Conservation (phyloP, 2,888 invertebrate species). For the Hemithea aestivaria region DNA sequence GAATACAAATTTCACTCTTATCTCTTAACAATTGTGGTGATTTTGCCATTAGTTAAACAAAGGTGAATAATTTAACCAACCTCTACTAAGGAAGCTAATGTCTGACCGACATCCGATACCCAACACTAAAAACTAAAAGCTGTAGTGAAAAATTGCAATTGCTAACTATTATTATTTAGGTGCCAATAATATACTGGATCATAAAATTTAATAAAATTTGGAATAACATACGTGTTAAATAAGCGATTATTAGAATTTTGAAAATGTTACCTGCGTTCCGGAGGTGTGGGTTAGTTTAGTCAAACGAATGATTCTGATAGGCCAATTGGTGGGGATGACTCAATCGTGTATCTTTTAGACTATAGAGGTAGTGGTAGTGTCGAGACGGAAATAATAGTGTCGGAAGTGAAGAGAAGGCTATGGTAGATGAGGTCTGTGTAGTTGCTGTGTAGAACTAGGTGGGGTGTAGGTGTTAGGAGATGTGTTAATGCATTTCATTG, state of each 20-base stretch:
- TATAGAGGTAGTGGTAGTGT: background rate
- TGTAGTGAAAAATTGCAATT: slow-evolving; percentile 41
- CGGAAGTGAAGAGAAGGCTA: background rate
- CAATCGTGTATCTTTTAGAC: slow-evolving; percentile 7
- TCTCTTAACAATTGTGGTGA: slow-evolving; percentile 76
- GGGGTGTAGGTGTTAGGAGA: slow-evolving; percentile 26
- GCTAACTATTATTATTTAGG: slow-evolving; percentile 23
- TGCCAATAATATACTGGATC: slow-evolving; percentile 13
- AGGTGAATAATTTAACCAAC: slow-evolving; percentile 33
- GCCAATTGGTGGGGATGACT: slow-evolving; percentile 12
- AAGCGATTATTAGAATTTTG: slow-evolving; percentile 31
- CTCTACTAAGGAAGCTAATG: slow-evolving; percentile 49
- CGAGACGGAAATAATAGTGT: background rate
- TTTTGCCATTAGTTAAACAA: slow-evolving; percentile 76
- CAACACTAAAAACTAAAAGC: slow-evolving; percentile 48
- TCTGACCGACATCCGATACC: slow-evolving; percentile 35
- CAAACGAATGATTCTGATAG: slow-evolving; percentile 13
- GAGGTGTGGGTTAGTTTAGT: slow-evolving; percentile 45
- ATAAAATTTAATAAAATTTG: slow-evolving; percentile 18
- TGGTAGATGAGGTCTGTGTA: slow-evolving; percentile 2
- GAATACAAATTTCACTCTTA: slow-evolving; percentile 55
- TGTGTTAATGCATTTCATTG: slow-evolving; percentile 49
- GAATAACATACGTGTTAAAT: slow-evolving; percentile 27
- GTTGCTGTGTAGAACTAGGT: slow-evolving; percentile 17
- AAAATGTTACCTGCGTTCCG: slow-evolving; percentile 64